Percentiles rank a stretch among this genome's conserved stretches.
phyloP scores from a whole-genome alignment of 2,797 vertebrate genomes.

The Coreius guichenoti region DNA sequence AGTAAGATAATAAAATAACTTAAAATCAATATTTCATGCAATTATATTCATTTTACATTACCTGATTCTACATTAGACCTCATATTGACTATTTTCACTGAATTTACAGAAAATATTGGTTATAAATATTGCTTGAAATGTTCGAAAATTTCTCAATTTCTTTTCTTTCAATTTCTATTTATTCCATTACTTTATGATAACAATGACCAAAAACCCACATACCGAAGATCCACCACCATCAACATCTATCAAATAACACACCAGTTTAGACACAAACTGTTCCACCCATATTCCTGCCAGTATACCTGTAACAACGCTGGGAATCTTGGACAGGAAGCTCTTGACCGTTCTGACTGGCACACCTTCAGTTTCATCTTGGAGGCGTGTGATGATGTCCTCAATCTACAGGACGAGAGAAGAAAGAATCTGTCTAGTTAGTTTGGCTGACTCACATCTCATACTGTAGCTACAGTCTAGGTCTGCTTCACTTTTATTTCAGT shows the following conservation, averaged over 20 bases:
- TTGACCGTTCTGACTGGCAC: constrained; percentile 97
- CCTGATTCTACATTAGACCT: not conserved
- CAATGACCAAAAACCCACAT: not conserved
- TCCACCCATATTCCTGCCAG: not conserved
- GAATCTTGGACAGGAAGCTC: constrained; percentile 99
- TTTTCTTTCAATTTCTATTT: no score
- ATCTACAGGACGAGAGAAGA: constrained; percentile 78
- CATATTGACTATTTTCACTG: not conserved
- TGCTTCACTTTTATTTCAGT: constrained; percentile 22
- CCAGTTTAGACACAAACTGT: not conserved
- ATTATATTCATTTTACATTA: not conserved
- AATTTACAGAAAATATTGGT: not conserved
- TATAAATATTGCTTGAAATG: not conserved
- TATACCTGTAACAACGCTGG: constrained; percentile 96
- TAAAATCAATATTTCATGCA: not conserved
- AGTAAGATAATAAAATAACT: not conserved
- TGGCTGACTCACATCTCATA: not conserved
- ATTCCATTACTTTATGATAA: not conserved
- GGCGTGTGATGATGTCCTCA: constrained; percentile 90
- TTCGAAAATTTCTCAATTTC: no score
- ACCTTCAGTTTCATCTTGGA: constrained; percentile 95
- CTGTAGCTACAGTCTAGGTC: constrained; percentile 9
- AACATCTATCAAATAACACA: not conserved
- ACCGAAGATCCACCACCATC: not conserved
- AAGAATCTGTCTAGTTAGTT: constrained; percentile 5